Conservation (phyloP, 2,888 invertebrate genomes). For the Dilophus febrilis region DNA sequence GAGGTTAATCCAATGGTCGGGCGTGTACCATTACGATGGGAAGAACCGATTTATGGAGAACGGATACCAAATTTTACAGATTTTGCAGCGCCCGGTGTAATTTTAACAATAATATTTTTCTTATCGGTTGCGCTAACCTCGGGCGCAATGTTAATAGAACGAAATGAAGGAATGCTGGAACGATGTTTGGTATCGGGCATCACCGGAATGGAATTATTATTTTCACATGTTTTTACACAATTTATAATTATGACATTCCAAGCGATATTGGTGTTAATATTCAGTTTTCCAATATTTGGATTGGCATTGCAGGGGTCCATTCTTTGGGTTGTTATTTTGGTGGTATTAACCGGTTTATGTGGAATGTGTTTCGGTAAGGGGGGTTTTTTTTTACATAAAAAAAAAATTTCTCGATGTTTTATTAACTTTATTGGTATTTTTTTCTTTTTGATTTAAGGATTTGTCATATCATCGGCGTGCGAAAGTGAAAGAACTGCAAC, state of each 20-base stretch:
- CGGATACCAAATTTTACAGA: conserved; percentile 73
- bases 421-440: conserved; percentile 5
- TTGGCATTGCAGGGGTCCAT: conserved; percentile 63
- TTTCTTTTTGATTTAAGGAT: conserved; percentile 36
- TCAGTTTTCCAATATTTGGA: conserved; percentile 60
- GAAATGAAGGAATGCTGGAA: conserved; percentile 80
- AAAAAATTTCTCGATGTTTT: too few relatives aligned
- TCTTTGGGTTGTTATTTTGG: conserved; percentile 53
- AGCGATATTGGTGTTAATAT: conserved; percentile 56
- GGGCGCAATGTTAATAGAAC: conserved; percentile 72
- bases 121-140: conserved; percentile 85
- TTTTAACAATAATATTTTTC: conserved; percentile 74
- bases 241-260: conserved; percentile 78
- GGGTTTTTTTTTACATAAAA: too few relatives aligned
- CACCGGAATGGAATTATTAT: conserved; percentile 60
- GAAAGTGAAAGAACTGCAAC: conserved; percentile 74
- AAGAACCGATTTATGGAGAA: conserved; percentile 58
- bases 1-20: conserved; percentile 42
- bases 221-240: conserved; percentile 76
- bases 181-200: conserved; percentile 76
- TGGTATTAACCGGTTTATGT: conserved; percentile 69
- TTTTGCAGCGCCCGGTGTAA: conserved; percentile 82
- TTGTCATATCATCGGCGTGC: conserved; percentile 62
- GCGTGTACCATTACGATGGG: conserved; percentile 36
- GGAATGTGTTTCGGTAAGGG: conserved; percentile 81